Evolutionary conservation across 2,797 vertebrate species (phyloP), one percentile per base, ranked within the genome.

Genomic region (Chrysocyon brachyurus): DNA sequence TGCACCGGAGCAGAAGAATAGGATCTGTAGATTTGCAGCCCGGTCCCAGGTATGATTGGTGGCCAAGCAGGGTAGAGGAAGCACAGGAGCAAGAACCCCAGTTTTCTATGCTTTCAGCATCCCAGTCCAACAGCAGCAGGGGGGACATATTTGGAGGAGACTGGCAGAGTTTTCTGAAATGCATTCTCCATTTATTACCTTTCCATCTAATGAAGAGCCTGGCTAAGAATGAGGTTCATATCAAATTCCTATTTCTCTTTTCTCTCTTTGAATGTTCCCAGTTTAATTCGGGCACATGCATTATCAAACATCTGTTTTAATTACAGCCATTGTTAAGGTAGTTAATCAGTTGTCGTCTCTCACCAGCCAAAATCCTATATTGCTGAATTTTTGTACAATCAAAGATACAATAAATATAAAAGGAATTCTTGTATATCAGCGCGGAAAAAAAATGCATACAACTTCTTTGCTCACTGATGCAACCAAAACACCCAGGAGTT

Each of bases 401-500:
- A 96, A 97, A 98, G 97, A 96, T 98, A n/a, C 84, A 68, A 91
- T 98, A 98, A 98, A 98, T 98, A 98, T 89, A 98, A 98, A 97
- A 98, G 96, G 95, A 98, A 98, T 98, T 97, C 95, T 98, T 98
- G 79, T 98, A 70, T 97, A 98, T 98, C 97, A 96, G 97, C 81
- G 10, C 12, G 17, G 85, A 52, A 92, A 86, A 91, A 96, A 98
- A 98, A 98, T 95, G 94, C 98, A 98, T 94, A 56, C 98, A 98
- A 98, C 98, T 98, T 99, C 99, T 99, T 98, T 99, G 99, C 98
- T 99, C 98, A 99, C 97, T 99, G 98, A 99, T 99, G 99, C 98
- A 99, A 98, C 98, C 99, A 98, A 99, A 99, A 99, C 98, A 99
- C 98, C 98, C 98, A 99, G 98, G 98, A 98, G 98, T 99, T 99